Evolutionary conservation across 92 coral and sea anemone genomes (phyloP), one percentile per base, ranked within the genome.

Genomic region (Palythoa caribaeorum): DNA sequence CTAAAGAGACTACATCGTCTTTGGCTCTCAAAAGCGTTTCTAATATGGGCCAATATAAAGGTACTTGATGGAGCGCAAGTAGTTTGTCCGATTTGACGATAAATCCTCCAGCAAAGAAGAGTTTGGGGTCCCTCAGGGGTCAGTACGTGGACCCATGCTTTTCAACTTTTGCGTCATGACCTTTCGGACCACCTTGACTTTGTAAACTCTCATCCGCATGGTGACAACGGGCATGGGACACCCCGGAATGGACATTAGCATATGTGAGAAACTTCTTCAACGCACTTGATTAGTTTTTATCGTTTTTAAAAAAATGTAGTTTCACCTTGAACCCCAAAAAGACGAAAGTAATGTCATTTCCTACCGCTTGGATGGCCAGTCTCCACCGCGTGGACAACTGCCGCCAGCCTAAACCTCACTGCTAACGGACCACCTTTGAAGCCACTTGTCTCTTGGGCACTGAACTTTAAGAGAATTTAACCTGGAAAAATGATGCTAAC

Each of bases 81-180:
- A 87, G 86, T 87, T 87, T 39, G 86, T 77, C 63, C 86, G 78
- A 57, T 59, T 87, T 55, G 90, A 87, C 47, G 87, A 77, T 76
- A 87, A 77, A 53, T 17, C 71, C 57, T 78, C 90, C 10, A 59
- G 76, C 59, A 28, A 57, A 59, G 40, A 63, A 66, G 84, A 87
- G n/a, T 87, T 87, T 53, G 90, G 90, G 69, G 90, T 87, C 38
- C 90, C 87, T 19, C 90, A 87, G 76, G 85, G 85, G 40, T 87
- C 90, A 37, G 70, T 87, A 48, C 84, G 54, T 9, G 90, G 90
- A 77, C 85, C 90, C 63, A 86, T 76, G 16, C 60, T 87, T 6
- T 87, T 87, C 57, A 76, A 75, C 57, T 78, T 78, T 10, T 79
- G 79, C 63, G 90, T 88, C 48, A 72, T 39, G 83, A 81, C 80